These are phyloP conservation scores for Patella pellucida DNA, from an alignment of 2,888 invertebrate species.

Conservation along the genomic window DNA sequence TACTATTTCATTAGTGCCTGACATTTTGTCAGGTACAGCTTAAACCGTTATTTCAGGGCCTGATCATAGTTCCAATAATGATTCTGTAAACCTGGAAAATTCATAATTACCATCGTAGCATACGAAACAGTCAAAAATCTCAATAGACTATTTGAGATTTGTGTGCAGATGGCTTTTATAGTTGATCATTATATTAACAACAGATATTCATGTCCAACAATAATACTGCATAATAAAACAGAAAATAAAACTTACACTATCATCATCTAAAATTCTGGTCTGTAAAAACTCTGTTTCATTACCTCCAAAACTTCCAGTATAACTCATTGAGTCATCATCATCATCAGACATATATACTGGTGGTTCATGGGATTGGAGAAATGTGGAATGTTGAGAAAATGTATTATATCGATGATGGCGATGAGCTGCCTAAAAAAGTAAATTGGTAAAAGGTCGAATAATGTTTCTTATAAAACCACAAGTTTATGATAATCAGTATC, in stretches of 20 bases:
- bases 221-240: background rate
- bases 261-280: conserved; percentile 10
- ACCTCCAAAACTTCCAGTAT: conserved; percentile 11
- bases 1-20: too few species aligned
- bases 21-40: too few species aligned
- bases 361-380: conserved; percentile 86
- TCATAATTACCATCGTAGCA: background rate
- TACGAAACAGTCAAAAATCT: too few species aligned
- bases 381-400: conserved; percentile 79
- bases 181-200: too few species aligned
- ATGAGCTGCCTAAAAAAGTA: conserved; percentile 44
- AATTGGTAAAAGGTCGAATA: background rate
- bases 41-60: too few species aligned
- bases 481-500: background rate
- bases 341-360: conserved; percentile 84
- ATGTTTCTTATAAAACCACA: background rate
- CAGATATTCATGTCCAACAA: background rate
- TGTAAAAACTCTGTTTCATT: background rate
- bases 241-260: conserved; percentile 27
- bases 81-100: background rate
- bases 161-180: too few species aligned
- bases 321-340: conserved; percentile 66
- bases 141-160: too few species aligned
- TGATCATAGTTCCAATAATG: background rate
- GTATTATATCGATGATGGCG: conserved; percentile 72